Evolutionary conservation across 2,113 vertebrate genomes (phyloP), one percentile per base, ranked within the genome.

Genomic region (Saccopteryx bilineata): DNA sequence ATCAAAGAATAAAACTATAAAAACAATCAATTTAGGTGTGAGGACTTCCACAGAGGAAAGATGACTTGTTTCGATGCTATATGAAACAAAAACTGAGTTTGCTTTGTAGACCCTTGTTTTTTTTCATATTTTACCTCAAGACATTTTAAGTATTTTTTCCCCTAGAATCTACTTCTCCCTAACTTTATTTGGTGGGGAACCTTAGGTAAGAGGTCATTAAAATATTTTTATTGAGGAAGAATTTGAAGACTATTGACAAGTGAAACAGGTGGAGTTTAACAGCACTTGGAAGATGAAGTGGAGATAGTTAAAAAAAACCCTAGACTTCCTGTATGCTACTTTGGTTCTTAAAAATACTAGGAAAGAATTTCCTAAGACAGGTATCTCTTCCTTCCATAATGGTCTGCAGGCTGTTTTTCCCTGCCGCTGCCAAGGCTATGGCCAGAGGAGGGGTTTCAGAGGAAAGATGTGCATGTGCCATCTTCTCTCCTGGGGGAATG

Each of bases 71-170:
- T 76, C 87, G 65, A 21, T 94, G 68, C 63, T 23, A 17, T 54
- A 48, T 78, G 68, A 75, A 33, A 33, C 61, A 24, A 17, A 91
- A 65, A 21, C 72, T 90, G 63, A 85, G 26, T 90, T 80, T 72
- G 56, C 50, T 94, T n/a, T 68, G 24, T 89, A 86, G 79, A 76
- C 17, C 2, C 2, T 54, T 93, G 33, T 28, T 54, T 10, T 84
- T 89, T 96, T 95, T 84, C 13, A 65, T 92, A 84, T 87, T 93
- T 96, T 79, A 75, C 46, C 9, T 91, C 79, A 81, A 76, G 65
- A 48, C 13, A 86, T 86, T 87, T 92, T 61, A 94, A 83, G 28
- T 83, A 61, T 58, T 63, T 46, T 65, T 19, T 21, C 4, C 2
- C 24, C 48, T 10, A 24, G 31, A 63, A 87, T 21, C 12, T 31